Conservation (phyloP, 2,113 vertebrate genomes). For the Dolichallabes microphthalmus region DNA sequence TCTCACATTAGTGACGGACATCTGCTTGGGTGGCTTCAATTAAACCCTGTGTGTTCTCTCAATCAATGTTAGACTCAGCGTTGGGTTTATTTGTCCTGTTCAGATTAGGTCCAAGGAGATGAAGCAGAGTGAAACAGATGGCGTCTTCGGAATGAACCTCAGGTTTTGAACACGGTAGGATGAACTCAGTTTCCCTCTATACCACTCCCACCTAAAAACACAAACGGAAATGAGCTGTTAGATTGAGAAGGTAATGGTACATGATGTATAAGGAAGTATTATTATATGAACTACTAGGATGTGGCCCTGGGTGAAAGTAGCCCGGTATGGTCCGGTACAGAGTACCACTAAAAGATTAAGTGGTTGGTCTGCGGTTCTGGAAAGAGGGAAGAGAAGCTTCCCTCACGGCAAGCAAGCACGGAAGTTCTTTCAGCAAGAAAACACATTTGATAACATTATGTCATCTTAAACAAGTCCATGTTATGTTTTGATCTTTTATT, state of each 20-base stretch:
- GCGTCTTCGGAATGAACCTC: constrained; percentile 26
- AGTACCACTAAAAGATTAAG: too few relatives aligned
- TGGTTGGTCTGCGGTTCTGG: too few relatives aligned
- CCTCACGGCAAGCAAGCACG: too few relatives aligned
- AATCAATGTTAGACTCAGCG: constrained; percentile 18
- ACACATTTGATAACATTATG: too few relatives aligned
- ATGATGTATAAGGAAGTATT: neutral
- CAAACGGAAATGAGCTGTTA: neutral
- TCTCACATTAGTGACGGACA: constrained; percentile 18
- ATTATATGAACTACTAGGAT: neutral
- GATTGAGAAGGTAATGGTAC: neutral
- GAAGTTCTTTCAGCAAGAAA: too few relatives aligned
- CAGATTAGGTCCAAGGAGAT: constrained; percentile 39
- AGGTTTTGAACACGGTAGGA: neutral
- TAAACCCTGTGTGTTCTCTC: neutral
- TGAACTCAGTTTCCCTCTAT: neutral
- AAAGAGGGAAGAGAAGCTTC: too few relatives aligned
- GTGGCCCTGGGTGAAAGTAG: neutral
- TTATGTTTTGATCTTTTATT: too few relatives aligned
- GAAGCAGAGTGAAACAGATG: constrained; percentile 4
- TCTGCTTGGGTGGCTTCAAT: constrained; percentile 6
- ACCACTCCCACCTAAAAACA: constrained; percentile 28
- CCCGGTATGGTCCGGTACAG: too few relatives aligned
- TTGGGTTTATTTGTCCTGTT: constrained; percentile 49
- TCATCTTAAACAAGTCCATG: too few relatives aligned